These are phyloP conservation scores for Patella vulgata DNA, from an alignment of 1,140 invertebrate genomes.

Conservation along the genomic window DNA sequence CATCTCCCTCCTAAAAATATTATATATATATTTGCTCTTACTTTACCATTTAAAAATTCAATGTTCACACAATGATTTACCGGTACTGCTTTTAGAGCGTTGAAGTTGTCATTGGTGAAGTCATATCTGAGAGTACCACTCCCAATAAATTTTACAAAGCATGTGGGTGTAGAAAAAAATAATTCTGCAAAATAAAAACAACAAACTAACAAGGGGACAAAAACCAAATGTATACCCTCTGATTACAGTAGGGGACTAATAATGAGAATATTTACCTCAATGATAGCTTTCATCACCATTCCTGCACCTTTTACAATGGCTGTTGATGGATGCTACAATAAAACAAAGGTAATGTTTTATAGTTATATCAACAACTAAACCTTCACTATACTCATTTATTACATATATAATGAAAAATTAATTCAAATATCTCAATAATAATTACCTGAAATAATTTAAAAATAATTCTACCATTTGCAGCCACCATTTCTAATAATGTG, in stretches of 20 bases:
- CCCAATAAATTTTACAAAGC: no score
- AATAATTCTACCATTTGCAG: conserved; percentile 86
- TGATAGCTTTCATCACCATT: conserved; percentile 94
- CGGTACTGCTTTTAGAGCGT: no score
- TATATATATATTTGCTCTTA: no score
- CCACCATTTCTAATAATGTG: conserved; percentile 91
- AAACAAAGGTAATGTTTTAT: conserved; percentile 3
- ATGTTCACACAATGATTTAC: no score
- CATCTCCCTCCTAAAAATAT: conserved; percentile 80
- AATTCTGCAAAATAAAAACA: no score
- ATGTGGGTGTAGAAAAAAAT: no score
- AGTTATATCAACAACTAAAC: not conserved
- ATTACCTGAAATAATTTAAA: conserved; percentile 92
- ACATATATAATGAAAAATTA: not conserved
- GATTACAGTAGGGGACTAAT: not conserved
- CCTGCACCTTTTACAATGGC: conserved; percentile 98
- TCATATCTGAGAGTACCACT: no score
- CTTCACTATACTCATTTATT: not conserved
- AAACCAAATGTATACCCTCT: not conserved
- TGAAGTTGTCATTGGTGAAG: no score
- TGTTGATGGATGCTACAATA: conserved; percentile 87
- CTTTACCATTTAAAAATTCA: no score
- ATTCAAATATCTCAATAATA: not conserved
- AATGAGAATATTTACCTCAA: conserved; percentile 74
- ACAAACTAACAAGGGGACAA: no score